Percentiles rank a stretch among this genome's conserved stretches.
Evolutionary conservation across 2,797 vertebrate species (phyloP).

Genomic region (Leptatherina wallacei): DNA sequence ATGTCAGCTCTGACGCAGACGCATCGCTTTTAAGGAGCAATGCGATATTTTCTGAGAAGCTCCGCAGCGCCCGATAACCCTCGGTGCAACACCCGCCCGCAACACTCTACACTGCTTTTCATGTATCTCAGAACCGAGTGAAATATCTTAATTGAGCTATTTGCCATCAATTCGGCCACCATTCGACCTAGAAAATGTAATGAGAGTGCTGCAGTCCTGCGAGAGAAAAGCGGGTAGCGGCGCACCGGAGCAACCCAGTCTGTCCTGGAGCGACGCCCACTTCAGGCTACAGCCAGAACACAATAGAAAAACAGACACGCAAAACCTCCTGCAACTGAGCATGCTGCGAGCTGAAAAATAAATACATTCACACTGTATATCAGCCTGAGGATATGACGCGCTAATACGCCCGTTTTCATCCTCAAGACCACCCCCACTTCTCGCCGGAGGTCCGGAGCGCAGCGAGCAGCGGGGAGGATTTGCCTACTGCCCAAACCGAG

Average conservation of each 20-base stretch:
- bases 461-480: conserved; percentile 81
- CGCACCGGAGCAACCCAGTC: conserved; percentile 71
- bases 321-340: conserved; percentile 48
- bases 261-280: conserved; percentile 86
- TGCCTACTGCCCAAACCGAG: conserved; percentile 70
- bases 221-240: conserved; percentile 76
- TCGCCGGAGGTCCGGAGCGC: conserved; percentile 72
- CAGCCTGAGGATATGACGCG: conserved; percentile 8
- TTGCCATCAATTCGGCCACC: conserved; percentile 16
- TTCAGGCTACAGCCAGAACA: conserved; percentile 79
- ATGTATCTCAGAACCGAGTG: conserved; percentile 6
- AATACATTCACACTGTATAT: background rate
- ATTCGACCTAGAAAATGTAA: conserved; percentile 57
- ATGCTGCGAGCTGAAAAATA: conserved; percentile 26
- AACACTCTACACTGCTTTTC: background rate
- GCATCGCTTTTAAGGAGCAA: conserved; percentile 37
- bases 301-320: conserved; percentile 71
- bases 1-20: conserved; percentile 2
- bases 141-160: background rate
- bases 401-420: conserved; percentile 74
- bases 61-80: conserved; percentile 68
- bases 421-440: conserved; percentile 51
- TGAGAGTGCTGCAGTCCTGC: conserved; percentile 68
- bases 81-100: conserved; percentile 65
- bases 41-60: conserved; percentile 30